phyloP scores from a whole-genome alignment of 2,797 vertebrate genomes.

The Acipenser oxyrinchus region DNA sequence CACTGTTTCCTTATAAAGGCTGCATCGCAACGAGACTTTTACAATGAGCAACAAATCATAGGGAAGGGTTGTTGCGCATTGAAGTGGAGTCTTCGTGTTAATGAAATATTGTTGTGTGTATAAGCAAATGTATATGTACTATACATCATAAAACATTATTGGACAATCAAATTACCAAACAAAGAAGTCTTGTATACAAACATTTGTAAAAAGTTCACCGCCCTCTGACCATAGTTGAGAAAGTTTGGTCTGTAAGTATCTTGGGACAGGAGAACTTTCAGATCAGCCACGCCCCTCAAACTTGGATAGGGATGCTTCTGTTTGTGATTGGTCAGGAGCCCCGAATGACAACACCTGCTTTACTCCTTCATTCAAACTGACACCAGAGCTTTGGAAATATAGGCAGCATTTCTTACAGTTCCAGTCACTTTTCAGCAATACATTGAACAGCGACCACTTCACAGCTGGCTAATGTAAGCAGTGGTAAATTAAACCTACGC shows the following conservation, averaged over 20 bases:
- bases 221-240: conserved; percentile 23
- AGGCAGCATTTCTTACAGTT: conserved; percentile 74
- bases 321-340: conserved; percentile 77
- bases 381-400: conserved; percentile 87
- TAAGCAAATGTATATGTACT: too few relatives aligned
- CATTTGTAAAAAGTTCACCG: conserved; percentile 25
- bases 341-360: conserved; percentile 95
- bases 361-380: conserved; percentile 97
- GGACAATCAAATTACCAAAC: too few relatives aligned
- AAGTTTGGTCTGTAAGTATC: conserved; percentile 33
- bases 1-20: too few relatives aligned
- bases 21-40: too few relatives aligned
- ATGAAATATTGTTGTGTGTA: too few relatives aligned
- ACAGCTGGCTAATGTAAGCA: conserved; percentile 33
- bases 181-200: conserved; percentile 2
- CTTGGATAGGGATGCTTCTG: conserved; percentile 65
- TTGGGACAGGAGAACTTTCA: conserved; percentile 49
- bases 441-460: conserved; percentile 43
- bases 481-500: conserved; percentile 31
- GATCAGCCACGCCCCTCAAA: conserved; percentile 67
- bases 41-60: too few relatives aligned
- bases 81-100: too few relatives aligned
- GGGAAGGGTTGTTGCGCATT: too few relatives aligned
- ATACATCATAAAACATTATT: too few relatives aligned
- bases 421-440: conserved; percentile 58